Percentiles rank a stretch among this genome's conserved stretches.
Evolutionary conservation across 2,888 invertebrate species (phyloP).

Genomic region (Rhimphoctona megacephalus): DNA sequence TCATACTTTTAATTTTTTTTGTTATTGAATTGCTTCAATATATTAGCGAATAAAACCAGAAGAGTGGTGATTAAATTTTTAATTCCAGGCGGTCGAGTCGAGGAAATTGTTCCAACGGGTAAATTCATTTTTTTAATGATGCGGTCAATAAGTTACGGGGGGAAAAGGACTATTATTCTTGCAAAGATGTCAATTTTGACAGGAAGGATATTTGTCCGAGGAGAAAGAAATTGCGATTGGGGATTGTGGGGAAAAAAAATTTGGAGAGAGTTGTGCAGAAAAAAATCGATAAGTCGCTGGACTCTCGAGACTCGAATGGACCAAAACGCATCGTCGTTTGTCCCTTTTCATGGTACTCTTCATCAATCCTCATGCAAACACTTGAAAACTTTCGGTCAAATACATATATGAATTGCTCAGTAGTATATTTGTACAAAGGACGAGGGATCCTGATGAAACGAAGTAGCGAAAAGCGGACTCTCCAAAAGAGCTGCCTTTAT

Average conservation of each 20-base stretch:
- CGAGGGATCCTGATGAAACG: constrained; percentile 27
- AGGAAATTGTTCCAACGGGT: neutral
- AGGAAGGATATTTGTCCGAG: neutral
- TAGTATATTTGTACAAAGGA: constrained; percentile 25
- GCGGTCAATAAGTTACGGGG: neutral
- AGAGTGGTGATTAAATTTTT: neutral
- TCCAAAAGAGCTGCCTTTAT: constrained; percentile 44
- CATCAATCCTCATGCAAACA: constrained; percentile 63
- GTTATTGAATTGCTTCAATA: neutral
- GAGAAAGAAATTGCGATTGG: neutral
- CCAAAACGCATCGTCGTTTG: constrained; percentile 43
- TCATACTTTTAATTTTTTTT: neutral
- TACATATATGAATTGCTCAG: constrained; percentile 27
- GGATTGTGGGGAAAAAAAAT: constrained; percentile 8
- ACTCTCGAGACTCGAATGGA: constrained; percentile 27
- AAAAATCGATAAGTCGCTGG: constrained; percentile 14
- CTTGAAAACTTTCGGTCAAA: constrained; percentile 61
- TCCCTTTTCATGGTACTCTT: constrained; percentile 56
- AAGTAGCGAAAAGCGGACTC: constrained; percentile 39
- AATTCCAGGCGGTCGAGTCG: neutral
- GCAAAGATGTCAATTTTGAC: neutral
- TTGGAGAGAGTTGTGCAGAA: neutral
- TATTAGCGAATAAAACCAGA: neutral
- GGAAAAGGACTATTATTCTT: neutral
- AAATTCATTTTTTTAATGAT: neutral